These are phyloP conservation scores for Cryptotermes secundus DNA, from an alignment of 1,140 invertebrate species.

Conservation along the genomic window DNA sequence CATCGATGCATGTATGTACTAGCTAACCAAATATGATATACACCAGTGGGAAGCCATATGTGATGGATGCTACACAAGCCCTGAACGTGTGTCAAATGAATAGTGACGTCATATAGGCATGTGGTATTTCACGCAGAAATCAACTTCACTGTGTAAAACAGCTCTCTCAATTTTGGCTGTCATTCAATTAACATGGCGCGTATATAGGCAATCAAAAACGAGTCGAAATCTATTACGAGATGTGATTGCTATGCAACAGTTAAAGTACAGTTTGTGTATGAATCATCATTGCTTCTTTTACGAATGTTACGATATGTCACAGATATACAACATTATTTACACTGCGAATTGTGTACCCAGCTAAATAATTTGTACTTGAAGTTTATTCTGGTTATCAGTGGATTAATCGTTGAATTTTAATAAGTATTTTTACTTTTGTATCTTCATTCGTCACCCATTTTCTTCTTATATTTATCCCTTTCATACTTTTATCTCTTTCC, in stretches of 20 bases:
- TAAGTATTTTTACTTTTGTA: no score
- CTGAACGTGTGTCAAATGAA: background rate
- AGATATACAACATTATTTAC: background rate
- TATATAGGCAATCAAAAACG: slow-evolving; percentile 5
- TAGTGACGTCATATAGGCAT: background rate
- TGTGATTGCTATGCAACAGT: background rate
- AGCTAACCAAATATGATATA: background rate
- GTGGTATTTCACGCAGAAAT: background rate
- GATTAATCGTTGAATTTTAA: no score
- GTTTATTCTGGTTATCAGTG: background rate
- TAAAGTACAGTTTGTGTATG: background rate
- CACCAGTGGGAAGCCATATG: background rate
- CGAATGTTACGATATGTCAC: background rate
- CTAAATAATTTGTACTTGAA: background rate
- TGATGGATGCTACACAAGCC: background rate
- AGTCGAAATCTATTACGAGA: background rate
- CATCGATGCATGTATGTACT: background rate
- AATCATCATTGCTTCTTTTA: background rate
- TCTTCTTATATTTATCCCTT: no score
- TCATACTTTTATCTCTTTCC: no score
- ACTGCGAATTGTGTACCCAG: background rate
- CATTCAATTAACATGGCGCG: background rate
- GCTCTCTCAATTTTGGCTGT: background rate
- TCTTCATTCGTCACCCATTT: no score
- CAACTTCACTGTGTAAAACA: background rate